Evolutionary conservation across 2,113 vertebrate genomes (phyloP).

Genomic region (Deroptyus accipitrinus): DNA sequence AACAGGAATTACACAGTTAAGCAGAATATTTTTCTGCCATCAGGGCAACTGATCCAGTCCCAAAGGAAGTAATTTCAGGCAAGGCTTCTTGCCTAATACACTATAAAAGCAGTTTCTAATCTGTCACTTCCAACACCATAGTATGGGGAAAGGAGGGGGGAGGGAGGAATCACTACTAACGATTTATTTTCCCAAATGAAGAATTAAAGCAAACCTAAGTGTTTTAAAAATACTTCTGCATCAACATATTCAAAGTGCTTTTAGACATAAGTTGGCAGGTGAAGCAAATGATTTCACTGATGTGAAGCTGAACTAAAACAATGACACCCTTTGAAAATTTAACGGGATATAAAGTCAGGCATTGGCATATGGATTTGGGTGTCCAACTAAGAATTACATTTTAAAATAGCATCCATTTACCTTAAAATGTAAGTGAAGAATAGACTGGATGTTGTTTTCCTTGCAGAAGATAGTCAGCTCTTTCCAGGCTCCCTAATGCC

Average conservation of each 20-base stretch:
- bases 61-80: conserved; percentile 38
- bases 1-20: neutral
- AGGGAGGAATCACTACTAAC: neutral
- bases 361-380: neutral
- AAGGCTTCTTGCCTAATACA: conserved; percentile 38
- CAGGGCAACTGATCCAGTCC: conserved; percentile 33
- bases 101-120: conserved; percentile 44
- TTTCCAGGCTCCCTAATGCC: neutral
- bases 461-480: neutral
- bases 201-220: neutral
- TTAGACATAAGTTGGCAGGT: neutral
- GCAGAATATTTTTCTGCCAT: neutral
- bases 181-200: neutral
- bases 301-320: neutral
- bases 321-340: neutral
- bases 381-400: neutral
- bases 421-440: neutral
- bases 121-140: conserved; percentile 1
- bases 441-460: neutral
- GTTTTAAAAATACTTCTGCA: neutral
- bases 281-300: neutral
- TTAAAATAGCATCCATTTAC: neutral
- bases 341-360: neutral
- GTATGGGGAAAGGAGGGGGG: neutral
- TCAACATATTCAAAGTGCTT: neutral